A percentile compares a stretch with the other conserved stretches of the same genome.
Conservation (phyloP, 2,797 vertebrate genomes). For the Macroramphosus scolopax region DNA sequence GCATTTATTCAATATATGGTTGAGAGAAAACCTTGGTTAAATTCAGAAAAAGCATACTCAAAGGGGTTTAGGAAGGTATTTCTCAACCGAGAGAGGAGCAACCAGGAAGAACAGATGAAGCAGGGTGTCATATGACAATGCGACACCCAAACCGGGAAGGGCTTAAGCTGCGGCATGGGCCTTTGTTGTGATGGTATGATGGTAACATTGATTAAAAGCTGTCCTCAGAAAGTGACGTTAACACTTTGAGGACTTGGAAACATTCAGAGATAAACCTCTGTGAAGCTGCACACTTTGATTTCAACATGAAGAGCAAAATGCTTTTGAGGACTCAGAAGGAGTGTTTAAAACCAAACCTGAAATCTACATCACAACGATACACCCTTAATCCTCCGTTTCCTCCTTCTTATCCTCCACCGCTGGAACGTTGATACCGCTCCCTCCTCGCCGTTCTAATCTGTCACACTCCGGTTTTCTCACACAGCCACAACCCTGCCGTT, state of each 20-base stretch:
- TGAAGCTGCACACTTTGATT: conserved; percentile 46
- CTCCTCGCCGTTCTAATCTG: background rate
- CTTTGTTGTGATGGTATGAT: conserved; percentile 44
- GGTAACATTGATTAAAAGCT: conserved; percentile 33
- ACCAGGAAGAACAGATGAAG: conserved; percentile 62
- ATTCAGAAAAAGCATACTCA: too few species aligned
- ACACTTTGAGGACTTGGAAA: conserved; percentile 33
- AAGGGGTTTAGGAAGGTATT: conserved; percentile 12
- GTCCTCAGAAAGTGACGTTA: conserved; percentile 32
- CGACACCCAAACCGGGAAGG: conserved; percentile 43
- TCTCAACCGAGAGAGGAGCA: conserved; percentile 25
- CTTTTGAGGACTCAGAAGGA: background rate
- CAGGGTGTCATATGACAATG: conserved; percentile 50
- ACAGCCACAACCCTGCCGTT: conserved; percentile 38
- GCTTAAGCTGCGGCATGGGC: conserved; percentile 49
- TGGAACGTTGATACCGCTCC: background rate
- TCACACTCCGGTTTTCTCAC: conserved; percentile 6
- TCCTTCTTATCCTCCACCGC: conserved; percentile 1
- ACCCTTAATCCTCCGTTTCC: too few species aligned
- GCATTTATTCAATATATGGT: conserved; percentile 16
- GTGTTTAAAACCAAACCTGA: conserved; percentile 20
- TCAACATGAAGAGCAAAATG: conserved; percentile 26
- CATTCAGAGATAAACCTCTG: conserved; percentile 40
- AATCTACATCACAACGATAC: conserved; percentile 5
- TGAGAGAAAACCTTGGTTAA: conserved; percentile 1